These are phyloP conservation scores for Glaucidium brasilianum DNA, from an alignment of 2,113 vertebrate species.

Conservation along the genomic window DNA sequence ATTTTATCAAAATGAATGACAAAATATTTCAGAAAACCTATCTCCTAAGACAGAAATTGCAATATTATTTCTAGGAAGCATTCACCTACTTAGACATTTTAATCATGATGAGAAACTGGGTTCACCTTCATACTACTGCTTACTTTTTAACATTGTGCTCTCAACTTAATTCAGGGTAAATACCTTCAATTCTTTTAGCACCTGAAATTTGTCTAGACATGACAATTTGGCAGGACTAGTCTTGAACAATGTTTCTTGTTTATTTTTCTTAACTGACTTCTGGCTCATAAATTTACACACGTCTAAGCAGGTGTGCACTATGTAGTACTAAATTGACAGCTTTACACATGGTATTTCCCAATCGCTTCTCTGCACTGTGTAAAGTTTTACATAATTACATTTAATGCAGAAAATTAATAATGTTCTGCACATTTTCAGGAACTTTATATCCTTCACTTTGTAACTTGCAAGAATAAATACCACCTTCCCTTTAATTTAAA, in stretches of 20 bases:
- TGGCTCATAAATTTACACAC: background rate
- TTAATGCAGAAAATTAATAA: background rate
- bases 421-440: background rate
- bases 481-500: background rate
- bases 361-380: background rate
- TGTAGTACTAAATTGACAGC: background rate
- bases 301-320: background rate
- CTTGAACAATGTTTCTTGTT: background rate
- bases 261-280: background rate
- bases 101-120: background rate
- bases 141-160: background rate
- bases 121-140: background rate
- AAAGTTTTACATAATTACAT: background rate
- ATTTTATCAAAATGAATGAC: background rate
- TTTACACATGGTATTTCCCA: background rate
- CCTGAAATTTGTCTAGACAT: background rate
- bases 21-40: background rate
- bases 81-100: background rate
- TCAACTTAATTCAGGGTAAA: background rate
- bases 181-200: background rate
- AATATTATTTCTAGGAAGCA: background rate
- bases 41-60: background rate
- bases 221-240: background rate
- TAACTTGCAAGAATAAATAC: background rate
- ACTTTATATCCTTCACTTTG: background rate